Conservation (phyloP, 2,113 vertebrate genomes). For the Elephas maximus region DNA sequence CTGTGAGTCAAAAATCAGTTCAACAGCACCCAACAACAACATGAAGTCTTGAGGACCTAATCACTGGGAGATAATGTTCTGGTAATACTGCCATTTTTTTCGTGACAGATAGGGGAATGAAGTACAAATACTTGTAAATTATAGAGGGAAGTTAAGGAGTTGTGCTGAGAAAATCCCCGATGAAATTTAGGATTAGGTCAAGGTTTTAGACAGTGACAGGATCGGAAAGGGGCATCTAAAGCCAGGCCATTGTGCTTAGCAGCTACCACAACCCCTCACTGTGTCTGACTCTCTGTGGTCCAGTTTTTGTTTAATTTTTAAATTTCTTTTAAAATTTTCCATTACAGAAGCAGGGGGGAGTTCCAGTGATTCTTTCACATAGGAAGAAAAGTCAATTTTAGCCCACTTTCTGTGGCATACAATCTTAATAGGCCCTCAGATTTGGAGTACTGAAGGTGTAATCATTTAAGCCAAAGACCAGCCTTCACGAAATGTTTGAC, state of each 20-base stretch:
- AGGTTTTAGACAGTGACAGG: not conserved
- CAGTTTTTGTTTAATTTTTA: not conserved
- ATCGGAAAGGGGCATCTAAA: not conserved
- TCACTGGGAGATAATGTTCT: not conserved
- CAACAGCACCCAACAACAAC: no score
- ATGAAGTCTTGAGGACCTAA: not conserved
- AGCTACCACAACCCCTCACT: not conserved
- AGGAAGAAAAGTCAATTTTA: not conserved
- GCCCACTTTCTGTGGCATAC: not conserved
- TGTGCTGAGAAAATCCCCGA: not conserved
- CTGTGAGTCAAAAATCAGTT: no score
- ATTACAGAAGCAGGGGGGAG: not conserved
- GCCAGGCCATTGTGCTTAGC: not conserved
- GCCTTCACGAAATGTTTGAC: conserved; percentile 44
- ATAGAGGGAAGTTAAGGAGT: not conserved
- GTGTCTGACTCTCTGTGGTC: not conserved
- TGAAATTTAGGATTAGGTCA: not conserved
- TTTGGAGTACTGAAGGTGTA: not conserved
- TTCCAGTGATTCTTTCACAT: not conserved
- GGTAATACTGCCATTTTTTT: not conserved
- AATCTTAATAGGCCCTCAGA: not conserved
- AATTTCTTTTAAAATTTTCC: not conserved
- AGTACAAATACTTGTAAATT: not conserved
- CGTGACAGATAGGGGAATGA: not conserved
- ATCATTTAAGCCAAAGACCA: conserved; percentile 19